These are phyloP conservation scores for Caenorhabditis sulstoni DNA, from an alignment of 2,888 invertebrate genomes.

Conservation along the genomic window DNA sequence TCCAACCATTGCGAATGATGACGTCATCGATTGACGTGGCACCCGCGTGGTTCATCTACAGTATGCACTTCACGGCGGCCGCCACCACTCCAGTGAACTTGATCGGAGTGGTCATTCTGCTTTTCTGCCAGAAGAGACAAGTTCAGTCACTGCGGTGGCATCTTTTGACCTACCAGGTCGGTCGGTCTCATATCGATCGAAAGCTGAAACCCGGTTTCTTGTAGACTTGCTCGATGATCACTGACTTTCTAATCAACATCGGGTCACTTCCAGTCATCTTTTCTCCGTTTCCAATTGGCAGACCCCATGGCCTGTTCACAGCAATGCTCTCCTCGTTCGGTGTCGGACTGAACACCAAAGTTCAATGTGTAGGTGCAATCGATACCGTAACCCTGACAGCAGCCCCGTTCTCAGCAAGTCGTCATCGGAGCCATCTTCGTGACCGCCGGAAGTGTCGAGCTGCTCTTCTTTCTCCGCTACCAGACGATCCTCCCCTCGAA, in stretches of 20 bases:
- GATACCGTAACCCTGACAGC: too few species aligned
- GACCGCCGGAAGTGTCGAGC: conserved; percentile 6
- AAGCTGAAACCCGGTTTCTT: not conserved
- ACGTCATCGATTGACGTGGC: conserved; percentile 11
- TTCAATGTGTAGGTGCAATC: not conserved
- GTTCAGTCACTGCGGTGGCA: conserved; percentile 6
- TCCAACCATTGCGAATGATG: too few species aligned
- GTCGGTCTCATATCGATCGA: not conserved
- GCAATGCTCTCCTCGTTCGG: not conserved
- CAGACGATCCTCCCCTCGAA: conserved; percentile 3
- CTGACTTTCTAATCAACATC: conserved; percentile 7
- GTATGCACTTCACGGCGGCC: conserved; percentile 12
- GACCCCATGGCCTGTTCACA: not conserved
- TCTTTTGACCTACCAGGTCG: conserved; percentile 20
- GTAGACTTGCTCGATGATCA: conserved; percentile 5
- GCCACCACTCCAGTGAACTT: conserved; percentile 19
- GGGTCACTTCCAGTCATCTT: conserved; percentile 11
- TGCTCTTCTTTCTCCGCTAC: conserved; percentile 7
- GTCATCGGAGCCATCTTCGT: not conserved
- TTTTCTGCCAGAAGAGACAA: not conserved
- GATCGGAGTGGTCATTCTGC: conserved; percentile 4
- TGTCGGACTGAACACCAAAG: not conserved
- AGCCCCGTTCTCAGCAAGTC: too few species aligned
- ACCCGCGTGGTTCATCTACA: conserved; percentile 16
- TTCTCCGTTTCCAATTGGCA: conserved; percentile 18